These are phyloP conservation scores for Campylomormyrus numenius DNA, from an alignment of 2,113 vertebrate genomes.

Conservation along the genomic window DNA sequence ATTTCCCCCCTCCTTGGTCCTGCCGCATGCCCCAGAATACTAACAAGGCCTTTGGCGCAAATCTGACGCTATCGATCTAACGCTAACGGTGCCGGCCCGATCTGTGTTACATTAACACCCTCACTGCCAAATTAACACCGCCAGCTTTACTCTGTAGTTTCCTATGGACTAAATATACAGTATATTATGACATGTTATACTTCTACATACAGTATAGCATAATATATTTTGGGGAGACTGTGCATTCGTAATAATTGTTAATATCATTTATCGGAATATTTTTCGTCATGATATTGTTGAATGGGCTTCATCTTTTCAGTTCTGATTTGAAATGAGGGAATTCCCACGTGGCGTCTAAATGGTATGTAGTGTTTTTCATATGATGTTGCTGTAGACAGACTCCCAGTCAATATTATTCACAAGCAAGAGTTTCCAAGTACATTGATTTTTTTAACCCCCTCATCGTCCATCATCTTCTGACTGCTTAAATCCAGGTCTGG, in stretches of 20 bases:
- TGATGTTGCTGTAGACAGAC: not conserved
- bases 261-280: not conserved
- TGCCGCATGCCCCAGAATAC: not conserved
- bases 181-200: not conserved
- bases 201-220: not conserved
- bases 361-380: not conserved
- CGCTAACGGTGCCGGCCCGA: not conserved
- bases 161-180: not conserved
- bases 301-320: not conserved
- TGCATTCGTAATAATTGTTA: not conserved
- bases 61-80: not conserved
- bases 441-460: not conserved
- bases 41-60: not conserved
- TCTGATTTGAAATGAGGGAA: not conserved
- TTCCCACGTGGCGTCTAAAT: not conserved
- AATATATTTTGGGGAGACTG: not conserved
- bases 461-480: not conserved
- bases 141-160: not conserved
- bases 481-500: not conserved
- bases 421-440: not conserved
- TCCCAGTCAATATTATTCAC: not conserved
- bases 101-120: not conserved
- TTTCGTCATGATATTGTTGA: not conserved
- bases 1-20: not conserved
- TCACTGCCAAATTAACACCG: not conserved